Conservation (phyloP, 2,888 invertebrate genomes). For the Pseudococcus longispinus region DNA sequence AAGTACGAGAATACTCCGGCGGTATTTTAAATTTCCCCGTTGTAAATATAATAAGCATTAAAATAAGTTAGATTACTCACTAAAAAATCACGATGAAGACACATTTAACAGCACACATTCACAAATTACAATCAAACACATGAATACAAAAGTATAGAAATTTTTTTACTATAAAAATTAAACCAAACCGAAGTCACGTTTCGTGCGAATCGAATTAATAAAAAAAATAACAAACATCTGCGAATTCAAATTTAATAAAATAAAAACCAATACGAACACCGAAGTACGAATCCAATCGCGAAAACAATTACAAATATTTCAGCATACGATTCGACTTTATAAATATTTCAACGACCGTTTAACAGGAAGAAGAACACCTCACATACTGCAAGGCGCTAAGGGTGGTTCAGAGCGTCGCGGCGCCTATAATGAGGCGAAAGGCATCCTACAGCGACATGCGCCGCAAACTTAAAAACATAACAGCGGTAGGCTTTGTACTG, state of each 20-base stretch:
- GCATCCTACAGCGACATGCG: slow-evolving; percentile 54
- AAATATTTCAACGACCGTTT: slow-evolving; percentile 55
- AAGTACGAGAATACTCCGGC: not conserved
- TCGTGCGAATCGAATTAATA: not conserved
- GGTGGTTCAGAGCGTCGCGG: slow-evolving; percentile 55
- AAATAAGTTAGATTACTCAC: not conserved
- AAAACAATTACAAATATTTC: slow-evolving; percentile 11
- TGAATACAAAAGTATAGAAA: not conserved
- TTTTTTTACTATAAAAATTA: not conserved
- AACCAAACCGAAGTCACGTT: slow-evolving; percentile 27
- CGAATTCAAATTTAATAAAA: not conserved
- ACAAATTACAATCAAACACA: slow-evolving; percentile 20
- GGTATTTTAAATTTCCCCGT: too few relatives aligned
- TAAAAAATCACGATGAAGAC: not conserved
- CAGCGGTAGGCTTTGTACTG: slow-evolving; percentile 55
- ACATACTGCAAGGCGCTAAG: slow-evolving; percentile 56
- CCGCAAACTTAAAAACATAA: slow-evolving; percentile 55
- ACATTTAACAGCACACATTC: not conserved
- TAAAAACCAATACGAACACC: not conserved
- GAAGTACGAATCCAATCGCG: not conserved
- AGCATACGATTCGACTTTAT: slow-evolving; percentile 40
- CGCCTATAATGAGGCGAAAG: slow-evolving; percentile 53
- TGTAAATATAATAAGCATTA: not conserved
- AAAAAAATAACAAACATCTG: not conserved
- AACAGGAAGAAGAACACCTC: slow-evolving; percentile 54